A percentile compares a stretch with the other conserved stretches of the same genome.
Conservation (phyloP, 2,888 invertebrate genomes). For the Scaptomyza cyrtandrae region DNA sequence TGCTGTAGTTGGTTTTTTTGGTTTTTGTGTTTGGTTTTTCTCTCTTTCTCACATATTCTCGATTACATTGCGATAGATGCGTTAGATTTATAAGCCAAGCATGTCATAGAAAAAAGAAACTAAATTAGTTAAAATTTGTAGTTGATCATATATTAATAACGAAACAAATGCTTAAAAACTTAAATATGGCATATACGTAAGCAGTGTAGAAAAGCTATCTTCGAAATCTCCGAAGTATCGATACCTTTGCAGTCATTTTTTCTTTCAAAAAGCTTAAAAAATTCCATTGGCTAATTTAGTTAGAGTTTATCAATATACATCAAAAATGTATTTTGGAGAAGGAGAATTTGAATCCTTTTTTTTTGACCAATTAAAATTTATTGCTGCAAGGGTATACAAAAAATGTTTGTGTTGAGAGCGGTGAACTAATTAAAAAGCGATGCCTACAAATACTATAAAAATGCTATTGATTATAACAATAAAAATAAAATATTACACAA, state of each 20-base stretch:
- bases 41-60: slow-evolving; percentile 50
- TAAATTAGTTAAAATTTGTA: slow-evolving; percentile 81
- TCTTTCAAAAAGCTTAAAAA: too few relatives aligned
- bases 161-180: slow-evolving; percentile 21
- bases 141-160: slow-evolving; percentile 50
- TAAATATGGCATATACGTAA: background rate
- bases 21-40: slow-evolving; percentile 18
- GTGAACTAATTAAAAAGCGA: slow-evolving; percentile 49
- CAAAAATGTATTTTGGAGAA: too few relatives aligned
- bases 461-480: slow-evolving; percentile 13
- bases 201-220: background rate
- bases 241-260: slow-evolving; percentile 8
- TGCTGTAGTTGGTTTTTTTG: slow-evolving; percentile 22
- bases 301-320: too few relatives aligned
- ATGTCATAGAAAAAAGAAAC: slow-evolving; percentile 83
- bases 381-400: slow-evolving; percentile 30
- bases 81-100: slow-evolving; percentile 81
- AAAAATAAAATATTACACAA: slow-evolving; percentile 10
- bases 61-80: slow-evolving; percentile 75
- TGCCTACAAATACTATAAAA: slow-evolving; percentile 28
- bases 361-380: too few relatives aligned
- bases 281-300: too few relatives aligned
- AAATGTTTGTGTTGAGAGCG: slow-evolving; percentile 12
- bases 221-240: slow-evolving; percentile 16
- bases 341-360: too few relatives aligned